Percentiles rank a stretch among this genome's conserved stretches.
Evolutionary conservation across 1,140 invertebrate species (phyloP).

Genomic region (Goniozus legneri): DNA sequence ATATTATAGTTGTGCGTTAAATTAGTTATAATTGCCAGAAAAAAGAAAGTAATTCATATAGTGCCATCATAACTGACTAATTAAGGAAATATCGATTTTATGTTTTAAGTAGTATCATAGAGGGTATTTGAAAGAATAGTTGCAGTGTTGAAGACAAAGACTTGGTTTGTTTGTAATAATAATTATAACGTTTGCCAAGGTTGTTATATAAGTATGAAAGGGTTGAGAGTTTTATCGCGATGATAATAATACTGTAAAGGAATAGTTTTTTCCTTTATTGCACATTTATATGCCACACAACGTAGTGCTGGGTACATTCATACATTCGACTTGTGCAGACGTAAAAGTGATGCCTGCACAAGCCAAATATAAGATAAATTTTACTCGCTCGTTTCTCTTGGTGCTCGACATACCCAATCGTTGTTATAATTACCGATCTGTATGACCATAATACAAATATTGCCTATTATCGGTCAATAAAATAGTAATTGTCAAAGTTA

Average conservation of each 20-base stretch:
- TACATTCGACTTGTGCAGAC: constrained; percentile 4
- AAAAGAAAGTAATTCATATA: constrained; percentile 44
- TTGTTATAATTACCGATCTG: constrained; percentile 46
- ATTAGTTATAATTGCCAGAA: constrained; percentile 30
- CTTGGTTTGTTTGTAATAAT: constrained; percentile 31
- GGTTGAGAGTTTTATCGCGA: constrained; percentile 18
- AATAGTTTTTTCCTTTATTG: constrained; percentile 19
- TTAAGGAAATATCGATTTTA: constrained; percentile 31
- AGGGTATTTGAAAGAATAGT: constrained; percentile 25
- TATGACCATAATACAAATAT: constrained; percentile 41
- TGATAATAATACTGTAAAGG: constrained; percentile 15
- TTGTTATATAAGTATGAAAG: constrained; percentile 26
- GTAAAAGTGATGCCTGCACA: constrained; percentile 17
- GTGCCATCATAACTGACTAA: constrained; percentile 52
- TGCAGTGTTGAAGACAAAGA: constrained; percentile 32
- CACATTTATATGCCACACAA: constrained; percentile 26
- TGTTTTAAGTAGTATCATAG: constrained; percentile 31
- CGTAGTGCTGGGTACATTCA: constrained; percentile 3
- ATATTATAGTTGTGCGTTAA: constrained; percentile 38
- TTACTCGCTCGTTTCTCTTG: constrained; percentile 40
- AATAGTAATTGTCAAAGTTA: constrained; percentile 41
- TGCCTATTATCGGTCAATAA: constrained; percentile 46
- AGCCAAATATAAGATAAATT: constrained; percentile 26
- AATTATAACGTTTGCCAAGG: constrained; percentile 30
- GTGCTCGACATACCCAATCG: constrained; percentile 46